Conservation (phyloP, 2,797 vertebrate species). For the Hippopotamyrus pictus region DNA sequence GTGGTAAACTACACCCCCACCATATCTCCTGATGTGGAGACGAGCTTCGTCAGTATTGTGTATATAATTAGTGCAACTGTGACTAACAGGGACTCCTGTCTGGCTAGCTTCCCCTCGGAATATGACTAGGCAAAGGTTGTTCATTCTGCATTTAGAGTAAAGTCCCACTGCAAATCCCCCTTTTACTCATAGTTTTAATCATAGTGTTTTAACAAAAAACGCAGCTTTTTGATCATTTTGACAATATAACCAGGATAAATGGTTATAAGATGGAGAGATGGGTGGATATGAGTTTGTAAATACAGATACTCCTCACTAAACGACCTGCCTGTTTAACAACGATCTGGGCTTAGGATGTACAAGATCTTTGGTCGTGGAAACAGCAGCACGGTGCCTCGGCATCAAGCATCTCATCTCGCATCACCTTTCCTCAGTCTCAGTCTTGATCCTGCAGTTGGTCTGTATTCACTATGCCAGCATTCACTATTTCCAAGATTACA, state of each 20-base stretch:
- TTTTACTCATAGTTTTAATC: not conserved
- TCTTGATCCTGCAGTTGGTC: not conserved
- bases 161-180: not conserved
- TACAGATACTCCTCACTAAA: not conserved
- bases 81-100: constrained; percentile 17
- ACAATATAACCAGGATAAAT: not conserved
- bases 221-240: not conserved
- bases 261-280: not conserved
- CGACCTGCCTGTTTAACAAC: not conserved
- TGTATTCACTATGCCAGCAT: not conserved
- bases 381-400: not conserved
- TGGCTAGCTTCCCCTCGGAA: not conserved
- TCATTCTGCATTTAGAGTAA: not conserved
- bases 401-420: not conserved
- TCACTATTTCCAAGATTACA: not conserved
- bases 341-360: not conserved
- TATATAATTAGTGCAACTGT: not conserved
- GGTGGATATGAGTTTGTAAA: not conserved
- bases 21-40: not conserved
- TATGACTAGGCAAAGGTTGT: not conserved
- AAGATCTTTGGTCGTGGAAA: not conserved
- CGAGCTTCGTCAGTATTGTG: not conserved
- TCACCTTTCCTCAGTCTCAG: not conserved
- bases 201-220: not conserved
- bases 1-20: not conserved